Conservation (phyloP, 2,888 invertebrate genomes). For the Eurois occulta region DNA sequence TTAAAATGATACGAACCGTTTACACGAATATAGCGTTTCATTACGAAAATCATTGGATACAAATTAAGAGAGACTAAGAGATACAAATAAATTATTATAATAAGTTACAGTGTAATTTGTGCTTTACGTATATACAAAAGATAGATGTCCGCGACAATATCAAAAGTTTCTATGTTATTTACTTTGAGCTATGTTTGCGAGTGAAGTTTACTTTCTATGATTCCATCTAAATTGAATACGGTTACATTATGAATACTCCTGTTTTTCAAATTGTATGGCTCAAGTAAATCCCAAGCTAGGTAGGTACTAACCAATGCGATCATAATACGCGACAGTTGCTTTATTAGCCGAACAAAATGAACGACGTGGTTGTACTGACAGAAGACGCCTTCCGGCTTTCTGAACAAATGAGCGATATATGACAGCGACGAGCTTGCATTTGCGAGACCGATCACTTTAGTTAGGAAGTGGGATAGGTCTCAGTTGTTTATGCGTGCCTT, state of each 20-base stretch:
- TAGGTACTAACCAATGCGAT: background rate
- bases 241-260: constrained; percentile 7
- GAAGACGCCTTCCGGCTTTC: background rate
- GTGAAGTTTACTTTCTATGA: background rate
- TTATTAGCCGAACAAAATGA: background rate
- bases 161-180: constrained; percentile 52
- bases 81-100: constrained; percentile 66
- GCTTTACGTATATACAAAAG: constrained; percentile 69
- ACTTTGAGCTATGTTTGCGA: constrained; percentile 10
- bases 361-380: background rate
- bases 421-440: background rate
- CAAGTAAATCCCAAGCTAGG: background rate
- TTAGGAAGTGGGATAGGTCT: background rate
- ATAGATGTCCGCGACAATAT: constrained; percentile 68
- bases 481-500: background rate
- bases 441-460: background rate
- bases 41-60: constrained; percentile 77
- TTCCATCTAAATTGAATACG: background rate
- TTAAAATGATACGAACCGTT: constrained; percentile 73
- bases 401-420: background rate
- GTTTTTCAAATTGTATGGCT: background rate
- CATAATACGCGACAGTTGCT: background rate
- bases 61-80: constrained; percentile 71
- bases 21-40: constrained; percentile 79
- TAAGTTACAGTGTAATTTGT: constrained; percentile 67